A percentile compares a stretch with the other conserved stretches of the same genome.
Evolutionary conservation across 2,888 invertebrate genomes (phyloP).

Genomic region (Ecliptopera silaceata): DNA sequence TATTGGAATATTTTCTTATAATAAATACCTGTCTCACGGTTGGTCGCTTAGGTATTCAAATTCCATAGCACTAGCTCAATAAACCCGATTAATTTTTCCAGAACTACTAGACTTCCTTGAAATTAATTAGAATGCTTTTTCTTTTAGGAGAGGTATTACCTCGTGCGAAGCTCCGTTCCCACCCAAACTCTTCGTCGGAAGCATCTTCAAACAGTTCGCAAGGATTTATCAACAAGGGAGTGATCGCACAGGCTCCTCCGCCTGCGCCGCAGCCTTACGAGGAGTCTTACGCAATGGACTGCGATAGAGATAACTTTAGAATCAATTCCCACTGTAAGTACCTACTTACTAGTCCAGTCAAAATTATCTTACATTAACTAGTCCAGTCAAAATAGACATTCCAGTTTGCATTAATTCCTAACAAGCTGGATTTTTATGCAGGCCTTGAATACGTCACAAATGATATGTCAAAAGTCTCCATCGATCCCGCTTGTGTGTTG

Average conservation of each 20-base stretch:
- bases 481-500: too few species aligned
- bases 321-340: constrained; percentile 21
- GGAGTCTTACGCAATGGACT: constrained; percentile 65
- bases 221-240: constrained; percentile 55
- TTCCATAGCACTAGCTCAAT: too few species aligned
- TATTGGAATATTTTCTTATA: too few species aligned
- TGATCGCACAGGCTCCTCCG: constrained; percentile 57
- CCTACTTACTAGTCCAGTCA: too few species aligned
- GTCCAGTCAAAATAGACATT: too few species aligned
- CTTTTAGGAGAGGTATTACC: constrained; percentile 46
- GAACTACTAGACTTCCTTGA: neutral
- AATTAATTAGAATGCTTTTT: neutral
- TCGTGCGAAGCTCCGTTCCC: constrained; percentile 54
- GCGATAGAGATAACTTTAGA: constrained; percentile 60
- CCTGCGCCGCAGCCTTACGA: constrained; percentile 59
- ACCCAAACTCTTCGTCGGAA: constrained; percentile 70
- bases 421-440: too few species aligned
- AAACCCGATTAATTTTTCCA: neutral
- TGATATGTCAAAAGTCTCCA: too few species aligned
- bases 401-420: too few species aligned
- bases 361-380: too few species aligned
- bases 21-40: too few species aligned
- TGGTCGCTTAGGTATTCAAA: too few species aligned
- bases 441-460: too few species aligned
- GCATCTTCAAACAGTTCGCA: constrained; percentile 82